These are phyloP conservation scores for Emmelina monodactyla DNA, from an alignment of 2,888 invertebrate species.

Conservation along the genomic window DNA sequence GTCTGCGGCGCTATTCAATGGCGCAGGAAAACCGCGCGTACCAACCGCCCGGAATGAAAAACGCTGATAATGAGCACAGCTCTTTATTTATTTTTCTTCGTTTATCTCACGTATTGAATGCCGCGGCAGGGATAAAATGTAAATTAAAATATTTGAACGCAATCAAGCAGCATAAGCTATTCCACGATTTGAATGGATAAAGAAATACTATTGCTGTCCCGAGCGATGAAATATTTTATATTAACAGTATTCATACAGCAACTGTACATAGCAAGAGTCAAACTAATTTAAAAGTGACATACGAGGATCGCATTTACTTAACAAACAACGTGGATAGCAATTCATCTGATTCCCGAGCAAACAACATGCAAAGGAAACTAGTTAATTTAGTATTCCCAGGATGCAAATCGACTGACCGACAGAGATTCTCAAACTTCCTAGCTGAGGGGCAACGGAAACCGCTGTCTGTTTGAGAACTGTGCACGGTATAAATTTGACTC, in stretches of 20 bases:
- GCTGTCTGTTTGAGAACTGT: background rate
- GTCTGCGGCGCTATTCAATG: slow-evolving; percentile 38
- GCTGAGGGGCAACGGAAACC: background rate
- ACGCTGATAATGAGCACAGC: slow-evolving; percentile 39
- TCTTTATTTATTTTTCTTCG: slow-evolving; percentile 37
- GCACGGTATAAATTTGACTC: no score
- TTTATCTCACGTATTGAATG: slow-evolving; percentile 17
- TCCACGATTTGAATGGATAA: no score
- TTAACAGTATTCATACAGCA: no score
- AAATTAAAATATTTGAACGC: no score
- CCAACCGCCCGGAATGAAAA: slow-evolving; percentile 31
- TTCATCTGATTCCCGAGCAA: background rate
- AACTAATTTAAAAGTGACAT: no score
- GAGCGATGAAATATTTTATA: no score
- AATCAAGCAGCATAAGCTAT: no score
- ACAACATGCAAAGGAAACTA: slow-evolving; percentile 1
- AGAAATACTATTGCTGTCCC: no score
- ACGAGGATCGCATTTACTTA: no score
- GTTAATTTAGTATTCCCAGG: slow-evolving; percentile 1
- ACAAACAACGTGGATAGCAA: background rate
- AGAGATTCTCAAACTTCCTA: background rate
- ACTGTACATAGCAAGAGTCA: no score
- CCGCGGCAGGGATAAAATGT: no score
- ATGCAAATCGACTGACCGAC: slow-evolving; percentile 1
- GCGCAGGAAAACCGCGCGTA: slow-evolving; percentile 38